Base-by-base conservation (phyloP, 1,140 invertebrate species). In the Zaprionus gabonicus region DNA sequence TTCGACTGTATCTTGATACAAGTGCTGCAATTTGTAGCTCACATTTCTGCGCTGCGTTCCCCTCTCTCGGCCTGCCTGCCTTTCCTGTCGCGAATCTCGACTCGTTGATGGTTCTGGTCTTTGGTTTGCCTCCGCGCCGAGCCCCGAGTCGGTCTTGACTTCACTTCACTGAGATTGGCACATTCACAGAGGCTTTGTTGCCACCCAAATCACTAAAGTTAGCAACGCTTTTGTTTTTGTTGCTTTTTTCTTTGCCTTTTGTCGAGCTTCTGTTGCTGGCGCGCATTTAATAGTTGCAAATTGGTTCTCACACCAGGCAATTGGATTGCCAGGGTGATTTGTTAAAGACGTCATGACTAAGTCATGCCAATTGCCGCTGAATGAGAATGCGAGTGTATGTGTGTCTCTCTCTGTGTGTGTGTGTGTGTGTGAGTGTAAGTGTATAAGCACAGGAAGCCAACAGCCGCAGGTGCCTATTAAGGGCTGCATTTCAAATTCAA, bases 241-340 rank as follows among this genome's bases (percentile, higher is more conserved):
- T 46, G n/a, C 41, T 17, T 17, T 46, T 46, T 46, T 46, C 13
- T 12, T n/a, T 46, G 41, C n/a, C 56, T 71, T 65, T 64, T 72
- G 38, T 72, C 69, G 60, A 65, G 72, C 78, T 84, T 77, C 56
- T 83, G 73, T 82, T 83, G 83, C 65, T 88, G 84, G 84, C 63
- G 65, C 78, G 67, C 83, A 82, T 87, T 87, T 88, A 88, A 84
- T 83, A 88, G 83, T 88, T 81, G 74, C 81, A 87, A 87, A 87
- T 87, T 87, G 83, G 78, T 87, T 88, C 77, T 74, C 84, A 86
- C 83, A 71, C 81, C 68, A 80, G 70, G 72, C 70, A 87, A 77
- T 82, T 71, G 77, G 55, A 87, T 80, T 82, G 71, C 66, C 80
- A 68, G 70, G 56, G 62, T 76, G 79, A 79, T 87, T 78, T 69